Base-by-base conservation (phyloP, 2,888 invertebrate species). In the Agonopterix subpropinquella region DNA sequence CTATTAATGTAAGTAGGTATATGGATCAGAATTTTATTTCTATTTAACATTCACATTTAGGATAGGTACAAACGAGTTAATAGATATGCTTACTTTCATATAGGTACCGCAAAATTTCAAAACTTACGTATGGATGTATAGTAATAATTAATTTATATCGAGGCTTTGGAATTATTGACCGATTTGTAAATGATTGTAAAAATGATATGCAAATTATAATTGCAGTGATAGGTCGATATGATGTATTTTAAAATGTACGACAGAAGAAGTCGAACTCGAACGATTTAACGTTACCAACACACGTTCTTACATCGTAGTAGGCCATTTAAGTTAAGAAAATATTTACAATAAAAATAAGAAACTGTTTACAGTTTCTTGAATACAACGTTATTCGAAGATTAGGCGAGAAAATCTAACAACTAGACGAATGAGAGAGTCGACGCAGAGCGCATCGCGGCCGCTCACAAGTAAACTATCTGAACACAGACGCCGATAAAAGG, bases 271-370 rank as follows among this genome's bases (percentile, higher is more conserved):
- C 75, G 76, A 77, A 73, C 69, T 74, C 61, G 66, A 80, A 79
- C 75, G 77, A 79, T 72, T 71, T 70, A 72, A 73, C 61, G 70
- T 76, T 80, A 82, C 78, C 79, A 80, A 84, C 80, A 84, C 79
- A 78, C 80, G 67, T 72, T 71, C 77, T 75, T 74, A 77, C 72
- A 73, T 70, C 69, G 67, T 78, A 80, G 68, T 87, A 86, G 85
- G 85, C 86, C 85, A 78, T 84, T 76, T 75, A 80, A 80, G 65
- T 80, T 77, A 80, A 65, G 77, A 82, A 79, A 82, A 83, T 87
- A 87, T 87, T 78, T 87, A 87, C 87, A 87, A 69, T 83, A 82
- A 82, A 77, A 78, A 79, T 73, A 75, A 65, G 77, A 79, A 79
- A 80, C 77, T 71, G 77, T 79, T 80, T 76, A 81, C 80, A 83